Base-by-base conservation (phyloP, 2,113 vertebrate genomes). In the Paraplagusia blochii region DNA sequence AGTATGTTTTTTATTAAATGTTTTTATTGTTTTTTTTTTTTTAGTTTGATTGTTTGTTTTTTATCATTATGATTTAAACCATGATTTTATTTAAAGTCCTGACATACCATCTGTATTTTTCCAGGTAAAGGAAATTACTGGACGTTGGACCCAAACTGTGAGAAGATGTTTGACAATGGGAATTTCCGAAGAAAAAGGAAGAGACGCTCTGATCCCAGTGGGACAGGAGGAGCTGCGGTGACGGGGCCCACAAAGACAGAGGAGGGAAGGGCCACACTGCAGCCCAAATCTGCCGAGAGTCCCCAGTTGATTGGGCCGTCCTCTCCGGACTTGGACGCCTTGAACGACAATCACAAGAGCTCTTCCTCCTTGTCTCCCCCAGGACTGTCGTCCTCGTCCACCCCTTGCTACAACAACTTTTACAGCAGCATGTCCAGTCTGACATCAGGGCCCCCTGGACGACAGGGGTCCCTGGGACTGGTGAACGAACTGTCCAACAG, bases 161-260 rank as follows among this genome's bases (percentile, higher is more conserved):
- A 99, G 77, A 99, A 99, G 80, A 99, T 99, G 97, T 99, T 99
- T 56, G 97, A 99, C 78, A 99, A 99, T 0, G 96, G 97, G 8
- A 99, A 98, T 72, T 99, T 99, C 81, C 94, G 97, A 1, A 80
- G 97, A 77, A 99, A 98, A 63, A 89, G 96, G 58, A 99, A 98
- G 82, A 91, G 96, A 12, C 91, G 95, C 15, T 92, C 95, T 0
- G 97, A 98, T 57, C 82, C 91, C 19, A 88, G 69, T 0, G 29
- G 85, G 0, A 45, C 55, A 40, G 43, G 79, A 82, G 88, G 47
- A 11, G 90, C 36, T 76, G 91, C 53, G 34, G 92, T 18, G 43
- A 84, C 46, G 0, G 86, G 79, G 50, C 40, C 71, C 86, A 69
- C 90, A 1, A 95, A 97, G 64, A 54, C 86, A 0, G 94, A 95